These are phyloP conservation scores for Hafferia zeledoni DNA, from an alignment of 2,797 vertebrate genomes.

Conservation along the genomic window DNA sequence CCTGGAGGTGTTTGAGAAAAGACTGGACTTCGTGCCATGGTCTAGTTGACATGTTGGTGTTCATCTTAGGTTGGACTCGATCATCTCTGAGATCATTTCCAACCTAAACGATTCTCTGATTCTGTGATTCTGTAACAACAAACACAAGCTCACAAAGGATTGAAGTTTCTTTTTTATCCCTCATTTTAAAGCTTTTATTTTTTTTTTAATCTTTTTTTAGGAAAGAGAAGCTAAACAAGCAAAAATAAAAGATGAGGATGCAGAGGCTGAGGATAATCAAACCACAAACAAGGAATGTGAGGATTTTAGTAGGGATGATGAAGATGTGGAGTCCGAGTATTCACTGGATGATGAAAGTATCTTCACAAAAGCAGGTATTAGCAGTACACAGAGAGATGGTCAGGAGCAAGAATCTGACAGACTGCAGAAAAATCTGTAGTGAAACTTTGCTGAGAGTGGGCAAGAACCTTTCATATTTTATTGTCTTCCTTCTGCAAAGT, in stretches of 20 bases:
- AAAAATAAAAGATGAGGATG: constrained; percentile 35
- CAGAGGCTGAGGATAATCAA: constrained; percentile 1
- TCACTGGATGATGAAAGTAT: constrained; percentile 86
- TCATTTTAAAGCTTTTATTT: background rate
- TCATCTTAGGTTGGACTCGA: background rate
- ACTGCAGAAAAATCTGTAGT: background rate
- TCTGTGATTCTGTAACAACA: background rate
- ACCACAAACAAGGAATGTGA: constrained; percentile 1
- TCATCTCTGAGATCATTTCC: background rate
- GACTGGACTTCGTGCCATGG: background rate
- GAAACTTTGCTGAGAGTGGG: background rate
- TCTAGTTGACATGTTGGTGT: background rate
- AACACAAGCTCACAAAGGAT: background rate
- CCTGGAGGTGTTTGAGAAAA: background rate
- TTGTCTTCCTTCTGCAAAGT: background rate
- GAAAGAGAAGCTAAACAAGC: constrained; percentile 76
- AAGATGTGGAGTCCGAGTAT: constrained; percentile 81
- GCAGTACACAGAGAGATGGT: background rate
- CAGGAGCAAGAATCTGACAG: background rate
- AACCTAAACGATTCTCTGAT: background rate
- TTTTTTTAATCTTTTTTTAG: constrained; percentile 58
- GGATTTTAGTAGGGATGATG: constrained; percentile 31
- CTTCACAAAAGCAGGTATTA: constrained; percentile 88
- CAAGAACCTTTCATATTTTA: background rate
- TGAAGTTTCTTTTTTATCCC: background rate